These are phyloP conservation scores for Pontoporia blainvillei DNA, from an alignment of 2,113 vertebrate species.

Conservation along the genomic window DNA sequence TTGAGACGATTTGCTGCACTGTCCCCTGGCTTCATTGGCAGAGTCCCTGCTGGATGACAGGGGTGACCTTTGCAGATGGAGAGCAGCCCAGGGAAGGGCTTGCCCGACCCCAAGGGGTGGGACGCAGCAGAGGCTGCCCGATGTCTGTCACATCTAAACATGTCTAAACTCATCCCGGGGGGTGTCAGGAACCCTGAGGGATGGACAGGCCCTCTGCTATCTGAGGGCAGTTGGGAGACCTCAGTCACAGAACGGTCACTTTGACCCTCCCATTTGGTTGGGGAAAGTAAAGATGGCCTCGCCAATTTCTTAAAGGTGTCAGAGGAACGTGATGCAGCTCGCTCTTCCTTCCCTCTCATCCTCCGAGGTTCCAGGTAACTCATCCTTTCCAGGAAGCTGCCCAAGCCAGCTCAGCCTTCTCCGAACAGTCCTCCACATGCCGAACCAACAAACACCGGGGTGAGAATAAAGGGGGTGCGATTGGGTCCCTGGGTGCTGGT, in stretches of 20 bases:
- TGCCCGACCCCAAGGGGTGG: background rate
- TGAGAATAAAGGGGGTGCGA: no score
- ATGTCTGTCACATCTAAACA: background rate
- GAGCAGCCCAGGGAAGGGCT: background rate
- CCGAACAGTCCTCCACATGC: accelerated
- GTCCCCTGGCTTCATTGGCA: accelerated
- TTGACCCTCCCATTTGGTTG: background rate
- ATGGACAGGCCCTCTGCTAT: background rate
- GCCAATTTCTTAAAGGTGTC: accelerated
- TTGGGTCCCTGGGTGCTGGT: accelerated
- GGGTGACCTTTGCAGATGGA: accelerated
- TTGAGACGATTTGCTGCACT: background rate
- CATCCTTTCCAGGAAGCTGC: background rate
- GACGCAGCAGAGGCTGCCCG: background rate
- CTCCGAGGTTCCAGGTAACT: background rate
- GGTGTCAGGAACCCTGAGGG: background rate
- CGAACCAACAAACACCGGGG: accelerated
- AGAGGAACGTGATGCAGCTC: accelerated
- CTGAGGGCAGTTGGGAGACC: conserved; percentile 13
- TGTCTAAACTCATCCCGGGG: background rate
- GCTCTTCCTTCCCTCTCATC: background rate
- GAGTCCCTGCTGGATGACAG: background rate
- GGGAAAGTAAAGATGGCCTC: background rate
- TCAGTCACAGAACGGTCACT: background rate
- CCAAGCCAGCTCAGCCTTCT: background rate